Evolutionary conservation across 2,113 vertebrate species (phyloP).

Genomic region (Micronycteris hirsuta): DNA sequence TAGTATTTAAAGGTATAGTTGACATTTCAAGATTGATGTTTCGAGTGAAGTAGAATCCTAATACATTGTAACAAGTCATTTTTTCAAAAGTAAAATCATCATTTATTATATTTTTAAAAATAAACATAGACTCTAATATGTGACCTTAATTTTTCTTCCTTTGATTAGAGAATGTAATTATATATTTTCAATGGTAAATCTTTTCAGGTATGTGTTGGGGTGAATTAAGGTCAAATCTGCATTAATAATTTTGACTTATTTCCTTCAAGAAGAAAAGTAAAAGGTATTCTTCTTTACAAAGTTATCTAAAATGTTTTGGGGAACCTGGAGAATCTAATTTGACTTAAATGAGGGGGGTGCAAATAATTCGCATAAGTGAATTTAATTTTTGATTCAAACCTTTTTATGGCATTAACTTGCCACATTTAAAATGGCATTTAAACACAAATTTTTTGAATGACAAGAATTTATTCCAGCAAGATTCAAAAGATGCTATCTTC

Average conservation of each 20-base stretch:
- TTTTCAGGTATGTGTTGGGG: not conserved
- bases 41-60: constrained; percentile 3
- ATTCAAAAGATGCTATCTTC: constrained; percentile 32
- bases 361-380: not conserved
- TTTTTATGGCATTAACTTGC: constrained; percentile 33
- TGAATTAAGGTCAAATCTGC: not conserved
- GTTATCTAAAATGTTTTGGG: constrained; percentile 20
- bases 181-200: not conserved
- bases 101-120: constrained; percentile 3
- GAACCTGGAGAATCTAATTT: not conserved
- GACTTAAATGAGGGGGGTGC: not conserved
- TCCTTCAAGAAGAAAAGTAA: not conserved
- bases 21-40: not conserved
- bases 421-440: constrained; percentile 11
- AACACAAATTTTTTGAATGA: constrained; percentile 11
- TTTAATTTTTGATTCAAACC: not conserved
- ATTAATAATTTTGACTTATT: constrained; percentile 3
- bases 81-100: not conserved
- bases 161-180: not conserved
- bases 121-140: not conserved
- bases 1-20: constrained; percentile 22
- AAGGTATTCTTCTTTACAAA: not conserved
- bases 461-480: not conserved
- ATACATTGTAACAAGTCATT: not conserved
- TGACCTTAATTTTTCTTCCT: constrained; percentile 14